Evolutionary conservation across 2,888 invertebrate species (phyloP), one percentile per base, ranked within the genome.

Genomic region (Phortica magna): DNA sequence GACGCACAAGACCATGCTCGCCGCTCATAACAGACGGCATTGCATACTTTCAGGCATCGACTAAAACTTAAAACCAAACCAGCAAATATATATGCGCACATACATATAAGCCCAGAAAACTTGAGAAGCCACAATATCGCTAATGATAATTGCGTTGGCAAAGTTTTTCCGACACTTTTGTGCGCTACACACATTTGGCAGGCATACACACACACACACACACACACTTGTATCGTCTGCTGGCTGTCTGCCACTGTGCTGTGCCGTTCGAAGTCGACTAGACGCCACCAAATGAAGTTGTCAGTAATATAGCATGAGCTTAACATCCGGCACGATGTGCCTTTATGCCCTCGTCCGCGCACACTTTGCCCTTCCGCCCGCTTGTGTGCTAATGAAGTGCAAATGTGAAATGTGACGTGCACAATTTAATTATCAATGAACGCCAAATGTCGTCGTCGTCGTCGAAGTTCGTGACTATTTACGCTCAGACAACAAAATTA

Each of bases 81-180:
- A 43, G 59, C 22, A 70, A 17, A 76, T 14, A 74, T 5, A 42
- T 68, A 55, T 65, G 74, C 31, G n/a, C n/a, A n/a, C n/a, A 75
- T 22, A 71, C 3, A 55, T 17, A 19, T 48, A n/a, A n/a, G n/a
- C n/a, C 53, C 74, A 48, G 39, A 87, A 70, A 88, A 83, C 85
- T 85, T 85, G 83, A 83, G 84, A 85, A 88, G 84, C 87, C 85
- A 85, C 88, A 85, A 88, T 88, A 87, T 85, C 87, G 87, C 85
- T 86, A 86, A 88, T 86, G 88, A 88, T 88, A 86, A 86, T 86
- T 86, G 87, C 88, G 67, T 67, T 14, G 39, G 67, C 67, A 67
- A 67, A 67, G 41, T 39, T 67, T 67, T n/a, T 41, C 41, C 41
- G 41, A 17, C 42, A 39, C n/a, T 67, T 67, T 67, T 67, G 67